Percentiles rank a stretch among this genome's conserved stretches.
Evolutionary conservation across 2,113 vertebrate species (phyloP).

Genomic region (Cephalopterus ornatus): DNA sequence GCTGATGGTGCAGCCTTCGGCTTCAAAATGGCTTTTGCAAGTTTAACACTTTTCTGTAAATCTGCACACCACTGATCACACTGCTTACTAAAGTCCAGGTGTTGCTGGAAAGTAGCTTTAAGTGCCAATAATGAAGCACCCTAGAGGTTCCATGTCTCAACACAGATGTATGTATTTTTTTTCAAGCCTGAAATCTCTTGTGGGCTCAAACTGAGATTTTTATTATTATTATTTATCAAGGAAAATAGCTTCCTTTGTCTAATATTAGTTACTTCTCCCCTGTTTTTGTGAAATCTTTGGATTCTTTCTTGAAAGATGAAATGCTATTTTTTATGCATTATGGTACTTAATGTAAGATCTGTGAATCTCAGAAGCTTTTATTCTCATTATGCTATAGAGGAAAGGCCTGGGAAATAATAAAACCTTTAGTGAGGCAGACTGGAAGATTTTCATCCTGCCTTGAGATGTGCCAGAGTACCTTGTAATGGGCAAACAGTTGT

Average conservation of each 20-base stretch:
- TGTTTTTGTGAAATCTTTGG: slow-evolving; percentile 24
- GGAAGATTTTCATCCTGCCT: slow-evolving; percentile 66
- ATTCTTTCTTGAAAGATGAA: slow-evolving; percentile 37
- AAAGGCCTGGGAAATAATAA: slow-evolving; percentile 61
- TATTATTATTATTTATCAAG: background rate
- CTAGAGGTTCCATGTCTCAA: background rate
- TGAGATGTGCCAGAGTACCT: slow-evolving; percentile 59
- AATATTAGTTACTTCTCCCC: slow-evolving; percentile 11
- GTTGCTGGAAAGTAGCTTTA: slow-evolving; percentile 49
- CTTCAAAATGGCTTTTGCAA: slow-evolving; percentile 43
- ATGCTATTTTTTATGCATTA: slow-evolving; percentile 58
- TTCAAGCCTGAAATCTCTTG: slow-evolving; percentile 45
- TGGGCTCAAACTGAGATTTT: background rate
- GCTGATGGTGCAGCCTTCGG: slow-evolving; percentile 28
- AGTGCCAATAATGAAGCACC: slow-evolving; percentile 42
- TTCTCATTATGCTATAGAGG: slow-evolving; percentile 62
- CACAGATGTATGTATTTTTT: slow-evolving; percentile 33
- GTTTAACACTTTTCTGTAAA: slow-evolving; percentile 10
- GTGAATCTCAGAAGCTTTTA: slow-evolving; percentile 65
- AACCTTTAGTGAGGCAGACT: slow-evolving; percentile 32
- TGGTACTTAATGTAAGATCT: slow-evolving; percentile 35
- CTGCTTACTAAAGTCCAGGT: slow-evolving; percentile 35
- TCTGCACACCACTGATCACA: background rate
- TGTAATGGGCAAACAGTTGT: slow-evolving; percentile 62
- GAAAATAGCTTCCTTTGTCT: slow-evolving; percentile 47